phyloP scores from a whole-genome alignment of 2,888 invertebrate genomes.

The Sepiola atlantica region DNA sequence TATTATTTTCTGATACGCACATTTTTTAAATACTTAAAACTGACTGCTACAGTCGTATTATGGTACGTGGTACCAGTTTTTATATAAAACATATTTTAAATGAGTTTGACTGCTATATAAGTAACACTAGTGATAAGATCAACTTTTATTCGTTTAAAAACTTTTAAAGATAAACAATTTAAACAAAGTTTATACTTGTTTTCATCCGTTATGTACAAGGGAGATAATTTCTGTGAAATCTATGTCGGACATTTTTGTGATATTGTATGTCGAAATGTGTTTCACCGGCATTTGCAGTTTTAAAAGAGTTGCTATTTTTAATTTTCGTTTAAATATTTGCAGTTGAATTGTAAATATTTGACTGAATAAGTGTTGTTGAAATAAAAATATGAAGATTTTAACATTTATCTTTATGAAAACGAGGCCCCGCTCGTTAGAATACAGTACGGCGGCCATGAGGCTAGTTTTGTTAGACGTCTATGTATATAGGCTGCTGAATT shows the following conservation, averaged over 20 bases:
- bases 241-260: background rate
- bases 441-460: background rate
- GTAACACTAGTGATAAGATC: background rate
- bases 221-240: background rate
- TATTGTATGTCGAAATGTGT: slow-evolving; percentile 32
- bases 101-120: background rate
- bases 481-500: slow-evolving; percentile 32
- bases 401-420: background rate
- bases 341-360: background rate
- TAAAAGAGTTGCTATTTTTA: background rate
- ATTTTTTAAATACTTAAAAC: background rate
- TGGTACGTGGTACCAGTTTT: background rate
- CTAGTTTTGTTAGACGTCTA: background rate
- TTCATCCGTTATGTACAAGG: background rate
- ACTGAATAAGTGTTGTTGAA: background rate
- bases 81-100: background rate
- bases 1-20: background rate
- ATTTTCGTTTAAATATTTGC: background rate
- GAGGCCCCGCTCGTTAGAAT: background rate
- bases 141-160: slow-evolving; percentile 20
- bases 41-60: background rate
- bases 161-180: slow-evolving; percentile 32
- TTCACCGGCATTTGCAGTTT: background rate
- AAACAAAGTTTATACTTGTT: background rate
- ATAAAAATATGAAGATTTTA: background rate